Base-by-base conservation (phyloP, 2,888 invertebrate species). In the Spialia ferax region DNA sequence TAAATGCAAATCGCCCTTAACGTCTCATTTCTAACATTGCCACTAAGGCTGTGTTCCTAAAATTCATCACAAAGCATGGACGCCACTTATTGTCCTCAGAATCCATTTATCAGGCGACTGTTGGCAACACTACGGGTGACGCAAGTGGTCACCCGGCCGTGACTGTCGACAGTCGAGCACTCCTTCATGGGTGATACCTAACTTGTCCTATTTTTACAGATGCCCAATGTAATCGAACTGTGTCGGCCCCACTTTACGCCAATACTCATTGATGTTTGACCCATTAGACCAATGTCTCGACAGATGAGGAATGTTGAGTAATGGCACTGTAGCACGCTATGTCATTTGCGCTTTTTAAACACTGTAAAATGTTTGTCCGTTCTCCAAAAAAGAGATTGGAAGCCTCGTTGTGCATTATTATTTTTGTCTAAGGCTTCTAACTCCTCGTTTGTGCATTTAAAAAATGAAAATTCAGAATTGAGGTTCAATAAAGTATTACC, bases 131-230 rank as follows among this genome's bases (percentile, higher is more conserved):
- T 60, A 54, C 78, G 78, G 85, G 84, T 93, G 92, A 93, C 92
- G 93, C 91, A 93, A 93, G 84, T 81, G 85, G 71, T 82, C 84
- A 86, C 74, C 84, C 80, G 85, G 72, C 89, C 92, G 81, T 92
- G 89, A 90, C 92, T 80, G 80, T 76, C 78, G 89, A 90, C 92
- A 79, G 80, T 76, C 78, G 89, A 87, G 87, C 93, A 91, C 93
- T 91, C 78, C 92, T 87, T 80, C 83, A 78, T 85, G 84, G 78
- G 69, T 75, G 70, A 77, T 83, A 83, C 82, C 83, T 80, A 82
- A 78, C 76, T 81, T 84, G 88, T 77, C 86, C 89, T 87, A 91
- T 87, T 87, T 91, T 87, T 84, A 85, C 81, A 86, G 77, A 85
- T 81, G 83, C 79, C 81, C 83, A 77, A 80, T 79, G 79, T 85